These are phyloP conservation scores for Cheilinus undulatus DNA, from an alignment of 2,113 vertebrate species.

Conservation along the genomic window DNA sequence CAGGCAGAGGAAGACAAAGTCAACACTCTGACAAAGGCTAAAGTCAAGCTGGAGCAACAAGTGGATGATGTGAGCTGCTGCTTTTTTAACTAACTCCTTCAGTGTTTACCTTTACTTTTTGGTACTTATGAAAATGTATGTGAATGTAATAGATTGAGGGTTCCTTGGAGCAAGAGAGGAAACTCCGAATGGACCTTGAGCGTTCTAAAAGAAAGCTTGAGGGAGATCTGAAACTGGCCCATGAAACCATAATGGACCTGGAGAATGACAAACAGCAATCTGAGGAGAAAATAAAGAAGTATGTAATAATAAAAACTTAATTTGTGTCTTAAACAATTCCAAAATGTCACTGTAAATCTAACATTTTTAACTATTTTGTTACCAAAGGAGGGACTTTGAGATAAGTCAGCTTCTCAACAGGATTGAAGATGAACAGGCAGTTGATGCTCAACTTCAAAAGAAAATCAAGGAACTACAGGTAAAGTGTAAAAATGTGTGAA, in stretches of 20 bases:
- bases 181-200: slow-evolving; percentile 87
- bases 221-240: slow-evolving; percentile 75
- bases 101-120: not conserved
- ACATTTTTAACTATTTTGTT: slow-evolving; percentile 3
- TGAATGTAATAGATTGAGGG: slow-evolving; percentile 73
- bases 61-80: slow-evolving; percentile 72
- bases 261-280: slow-evolving; percentile 80
- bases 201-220: slow-evolving; percentile 78
- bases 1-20: slow-evolving; percentile 84
- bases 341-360: not conserved
- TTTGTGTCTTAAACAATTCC: not conserved
- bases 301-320: slow-evolving; percentile 23
- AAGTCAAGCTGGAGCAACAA: slow-evolving; percentile 79
- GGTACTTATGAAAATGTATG: not conserved
- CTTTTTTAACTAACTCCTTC: not conserved
- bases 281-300: slow-evolving; percentile 77
- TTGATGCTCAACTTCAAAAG: slow-evolving; percentile 85
- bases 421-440: slow-evolving; percentile 85
- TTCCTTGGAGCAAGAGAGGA: slow-evolving; percentile 90
- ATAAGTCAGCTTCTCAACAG: slow-evolving; percentile 83
- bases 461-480: slow-evolving; percentile 88
- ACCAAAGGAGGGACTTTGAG: slow-evolving; percentile 87
- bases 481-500: not conserved
- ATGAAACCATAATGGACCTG: slow-evolving; percentile 77
- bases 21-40: slow-evolving; percentile 79